These are phyloP conservation scores for Thymelicus acteon DNA, from an alignment of 2,888 invertebrate genomes.

Conservation along the genomic window DNA sequence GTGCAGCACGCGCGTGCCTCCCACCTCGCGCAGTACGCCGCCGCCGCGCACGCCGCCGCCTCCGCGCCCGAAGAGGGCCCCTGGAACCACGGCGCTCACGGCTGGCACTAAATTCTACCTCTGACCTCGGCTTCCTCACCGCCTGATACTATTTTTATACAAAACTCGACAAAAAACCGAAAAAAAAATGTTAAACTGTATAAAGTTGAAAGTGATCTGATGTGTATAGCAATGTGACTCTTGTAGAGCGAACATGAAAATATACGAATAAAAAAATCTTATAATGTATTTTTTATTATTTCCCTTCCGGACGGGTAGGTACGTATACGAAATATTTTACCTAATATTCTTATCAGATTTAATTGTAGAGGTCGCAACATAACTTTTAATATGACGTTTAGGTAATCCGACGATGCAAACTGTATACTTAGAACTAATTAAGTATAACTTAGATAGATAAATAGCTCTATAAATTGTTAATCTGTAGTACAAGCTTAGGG, in stretches of 20 bases:
- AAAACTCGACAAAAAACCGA: slow-evolving; percentile 71
- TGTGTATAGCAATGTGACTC: slow-evolving; percentile 73
- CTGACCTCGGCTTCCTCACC: slow-evolving; percentile 61
- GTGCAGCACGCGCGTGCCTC: slow-evolving; percentile 79
- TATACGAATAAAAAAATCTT: slow-evolving; percentile 74
- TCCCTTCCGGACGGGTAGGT: neutral
- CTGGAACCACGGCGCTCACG: slow-evolving; percentile 64
- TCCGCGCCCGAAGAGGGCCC: slow-evolving; percentile 71
- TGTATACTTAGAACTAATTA: too few species aligned
- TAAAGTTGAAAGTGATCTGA: slow-evolving; percentile 74
- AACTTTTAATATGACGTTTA: too few species aligned
- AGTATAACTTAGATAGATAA: too few species aligned
- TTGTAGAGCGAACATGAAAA: slow-evolving; percentile 78
- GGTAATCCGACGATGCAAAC: too few species aligned
- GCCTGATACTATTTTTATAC: slow-evolving; percentile 75
- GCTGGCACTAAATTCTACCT: slow-evolving; percentile 76
- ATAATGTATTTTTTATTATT: slow-evolving; percentile 56
- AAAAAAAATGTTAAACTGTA: slow-evolving; percentile 73
- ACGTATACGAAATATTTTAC: too few species aligned
- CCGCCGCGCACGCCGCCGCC: slow-evolving; percentile 77
- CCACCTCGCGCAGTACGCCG: slow-evolving; percentile 73
- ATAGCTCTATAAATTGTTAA: too few species aligned
- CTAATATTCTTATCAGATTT: too few species aligned
- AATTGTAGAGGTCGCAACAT: too few species aligned
- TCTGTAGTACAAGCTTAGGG: too few species aligned